Evolutionary conservation across 92 coral and sea anemone genomes (phyloP).

Genomic region (Paramuricea clavata): DNA sequence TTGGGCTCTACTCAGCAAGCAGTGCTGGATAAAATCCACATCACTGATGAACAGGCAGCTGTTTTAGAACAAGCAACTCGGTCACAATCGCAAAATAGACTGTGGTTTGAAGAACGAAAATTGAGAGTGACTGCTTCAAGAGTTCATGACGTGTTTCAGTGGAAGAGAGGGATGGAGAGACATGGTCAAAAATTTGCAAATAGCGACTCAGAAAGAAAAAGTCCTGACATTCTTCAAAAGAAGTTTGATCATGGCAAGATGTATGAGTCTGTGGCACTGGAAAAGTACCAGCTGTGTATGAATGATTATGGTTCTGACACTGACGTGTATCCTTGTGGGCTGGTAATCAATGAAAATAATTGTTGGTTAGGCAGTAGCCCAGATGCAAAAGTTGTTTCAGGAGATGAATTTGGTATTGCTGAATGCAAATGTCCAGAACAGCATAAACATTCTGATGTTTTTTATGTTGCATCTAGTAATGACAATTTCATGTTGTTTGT

Average conservation of each 20-base stretch:
- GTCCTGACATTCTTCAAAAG: slow-evolving; percentile 51
- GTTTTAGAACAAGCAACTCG: slow-evolving; percentile 63
- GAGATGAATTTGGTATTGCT: slow-evolving; percentile 63
- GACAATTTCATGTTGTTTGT: slow-evolving; percentile 54
- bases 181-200: slow-evolving; percentile 73
- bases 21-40: slow-evolving; percentile 40
- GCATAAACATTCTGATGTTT: slow-evolving; percentile 66
- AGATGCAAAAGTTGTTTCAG: slow-evolving; percentile 63
- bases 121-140: slow-evolving; percentile 68
- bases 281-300: slow-evolving; percentile 68
- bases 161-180: slow-evolving; percentile 70
- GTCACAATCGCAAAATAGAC: slow-evolving; percentile 55
- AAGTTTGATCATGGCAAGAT: slow-evolving; percentile 71
- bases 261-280: slow-evolving; percentile 75
- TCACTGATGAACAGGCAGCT: slow-evolving; percentile 57
- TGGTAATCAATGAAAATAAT: slow-evolving; percentile 63
- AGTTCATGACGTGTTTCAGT: slow-evolving; percentile 63
- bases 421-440: slow-evolving; percentile 77
- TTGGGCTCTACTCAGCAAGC: slow-evolving; percentile 49
- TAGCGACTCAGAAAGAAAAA: slow-evolving; percentile 25
- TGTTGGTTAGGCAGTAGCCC: slow-evolving; percentile 69
- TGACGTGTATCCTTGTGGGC: slow-evolving; percentile 67
- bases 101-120: slow-evolving; percentile 61
- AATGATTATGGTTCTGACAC: slow-evolving; percentile 25
- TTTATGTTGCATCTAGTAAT: slow-evolving; percentile 64